Base-by-base conservation (phyloP, 2,113 vertebrate species). In the Baryphthengus martii region DNA sequence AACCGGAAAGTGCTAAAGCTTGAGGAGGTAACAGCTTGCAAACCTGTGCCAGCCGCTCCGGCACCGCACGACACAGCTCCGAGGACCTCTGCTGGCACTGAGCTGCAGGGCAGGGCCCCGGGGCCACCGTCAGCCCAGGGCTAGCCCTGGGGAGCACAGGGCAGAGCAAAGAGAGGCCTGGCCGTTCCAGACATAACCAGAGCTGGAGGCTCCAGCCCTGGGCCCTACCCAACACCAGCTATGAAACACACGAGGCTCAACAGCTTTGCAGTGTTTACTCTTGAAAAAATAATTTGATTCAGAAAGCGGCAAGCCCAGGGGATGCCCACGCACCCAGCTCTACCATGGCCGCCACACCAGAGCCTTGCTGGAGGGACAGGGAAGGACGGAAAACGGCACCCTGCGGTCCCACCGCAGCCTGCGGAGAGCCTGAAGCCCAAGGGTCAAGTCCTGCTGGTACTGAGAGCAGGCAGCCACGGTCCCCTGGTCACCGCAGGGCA, bases 241-340 rank as follows among this genome's bases (percentile, higher is more conserved):
- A 90, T 7, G 8, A 80, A 86, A 77, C 47, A 89, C 66, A 71
- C 0, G 0, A 92, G 76, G 52, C 56, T 85, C 58, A 94, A 95
- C 92, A 95, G 93, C 88, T 95, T 92, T 87, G 92, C 94, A 95
- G 33, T 28, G 45, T 97, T 97, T 97, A 96, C 75, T 96, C 90
- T 86, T 96, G 96, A 95, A 95, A 97, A 97, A 96, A 96, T 95
- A 95, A 90, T 89, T 92, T 4, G 10, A 81, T 93, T 94, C 65
- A 56, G 85, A 94, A 94, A 95, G 96, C 68, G 0, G 71, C 92
- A 73, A 93, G 70, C 52, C 83, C 76, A 12, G 31, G 73, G 67
- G 79, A 47, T 44, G 75, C 71, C 74, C 72, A 67, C 7, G 4
- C 25, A 28, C 85, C 73, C 84, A 47, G 66, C 59, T 23, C 85